Evolutionary conservation across 2,113 vertebrate species (phyloP).

Genomic region (Leucoraja erinaceus): DNA sequence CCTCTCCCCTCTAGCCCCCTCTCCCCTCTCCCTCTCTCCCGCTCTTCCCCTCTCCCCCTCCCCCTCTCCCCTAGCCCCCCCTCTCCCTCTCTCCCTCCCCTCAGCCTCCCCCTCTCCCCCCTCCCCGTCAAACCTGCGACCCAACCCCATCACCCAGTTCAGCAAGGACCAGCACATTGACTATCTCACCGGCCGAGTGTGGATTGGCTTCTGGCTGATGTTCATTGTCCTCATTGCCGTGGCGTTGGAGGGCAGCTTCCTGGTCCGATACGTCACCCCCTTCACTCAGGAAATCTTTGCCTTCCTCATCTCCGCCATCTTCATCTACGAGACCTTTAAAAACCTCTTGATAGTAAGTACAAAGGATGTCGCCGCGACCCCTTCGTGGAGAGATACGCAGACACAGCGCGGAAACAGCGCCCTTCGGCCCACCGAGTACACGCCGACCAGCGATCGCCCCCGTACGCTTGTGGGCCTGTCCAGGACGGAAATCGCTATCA

Average conservation of each 20-base stretch:
- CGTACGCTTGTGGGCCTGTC: too few relatives aligned
- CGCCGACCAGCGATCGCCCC: too few relatives aligned
- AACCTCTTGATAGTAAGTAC: constrained; percentile 80
- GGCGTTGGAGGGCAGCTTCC: constrained; percentile 89
- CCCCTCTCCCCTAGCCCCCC: too few relatives aligned
- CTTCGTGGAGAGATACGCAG: too few relatives aligned
- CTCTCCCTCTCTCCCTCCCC: too few relatives aligned
- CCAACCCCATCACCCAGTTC: constrained; percentile 63
- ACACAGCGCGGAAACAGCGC: too few relatives aligned
- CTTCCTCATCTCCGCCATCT: constrained; percentile 96
- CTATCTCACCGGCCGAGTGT: constrained; percentile 90
- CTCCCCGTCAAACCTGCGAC: neutral
- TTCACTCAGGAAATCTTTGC: constrained; percentile 98
- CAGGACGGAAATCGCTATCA: too few relatives aligned
- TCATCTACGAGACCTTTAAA: constrained; percentile 95
- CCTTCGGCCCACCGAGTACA: too few relatives aligned
- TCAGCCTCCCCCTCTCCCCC: neutral
- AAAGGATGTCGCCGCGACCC: too few relatives aligned
- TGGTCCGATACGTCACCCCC: constrained; percentile 92
- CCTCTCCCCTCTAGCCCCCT: too few relatives aligned
- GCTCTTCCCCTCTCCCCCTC: too few relatives aligned
- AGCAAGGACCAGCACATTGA: constrained; percentile 83
- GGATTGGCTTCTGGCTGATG: constrained; percentile 96
- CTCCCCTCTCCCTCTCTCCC: too few relatives aligned
- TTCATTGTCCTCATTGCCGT: constrained; percentile 86